Percentiles rank a stretch among this genome's conserved stretches.
These are phyloP conservation scores for Tiaroga cobitis DNA, from an alignment of 2,797 vertebrate species.

Conservation along the genomic window DNA sequence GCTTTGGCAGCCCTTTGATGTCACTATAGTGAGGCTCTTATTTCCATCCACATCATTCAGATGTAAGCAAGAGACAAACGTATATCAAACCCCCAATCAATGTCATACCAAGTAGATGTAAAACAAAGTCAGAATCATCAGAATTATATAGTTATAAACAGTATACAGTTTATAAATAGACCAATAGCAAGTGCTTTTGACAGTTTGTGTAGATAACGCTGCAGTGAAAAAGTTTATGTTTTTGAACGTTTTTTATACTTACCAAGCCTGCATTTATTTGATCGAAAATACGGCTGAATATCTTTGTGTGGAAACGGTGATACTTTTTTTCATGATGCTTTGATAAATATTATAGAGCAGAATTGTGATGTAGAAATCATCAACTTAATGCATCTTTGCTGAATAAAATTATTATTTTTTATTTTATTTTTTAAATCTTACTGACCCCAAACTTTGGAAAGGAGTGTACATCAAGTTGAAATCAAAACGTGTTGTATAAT, in stretches of 20 bases:
- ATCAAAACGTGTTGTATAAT: no score
- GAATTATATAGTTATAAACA: neutral
- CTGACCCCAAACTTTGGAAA: no score
- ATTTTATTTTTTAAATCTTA: no score
- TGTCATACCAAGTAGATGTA: neutral
- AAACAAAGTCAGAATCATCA: neutral
- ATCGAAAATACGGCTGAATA: neutral
- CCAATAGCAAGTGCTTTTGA: neutral
- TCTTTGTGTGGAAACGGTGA: no score
- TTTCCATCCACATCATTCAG: conserved; percentile 55
- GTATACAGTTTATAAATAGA: neutral
- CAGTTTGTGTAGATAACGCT: neutral
- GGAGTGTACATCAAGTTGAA: no score
- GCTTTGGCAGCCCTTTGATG: conserved; percentile 65
- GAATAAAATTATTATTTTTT: no score
- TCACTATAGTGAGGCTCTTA: conserved; percentile 62
- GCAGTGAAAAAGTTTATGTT: neutral
- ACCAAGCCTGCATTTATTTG: neutral
- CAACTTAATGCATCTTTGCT: no score
- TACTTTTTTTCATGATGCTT: no score
- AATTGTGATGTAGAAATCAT: no score
- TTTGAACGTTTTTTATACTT: neutral
- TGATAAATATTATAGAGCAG: no score
- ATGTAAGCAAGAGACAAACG: conserved; percentile 52
- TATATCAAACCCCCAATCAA: conserved; percentile 12